Percentiles rank a stretch among this genome's conserved stretches.
phyloP scores from a whole-genome alignment of 1,140 invertebrate genomes.

The Conopomorpha cramerella region DNA sequence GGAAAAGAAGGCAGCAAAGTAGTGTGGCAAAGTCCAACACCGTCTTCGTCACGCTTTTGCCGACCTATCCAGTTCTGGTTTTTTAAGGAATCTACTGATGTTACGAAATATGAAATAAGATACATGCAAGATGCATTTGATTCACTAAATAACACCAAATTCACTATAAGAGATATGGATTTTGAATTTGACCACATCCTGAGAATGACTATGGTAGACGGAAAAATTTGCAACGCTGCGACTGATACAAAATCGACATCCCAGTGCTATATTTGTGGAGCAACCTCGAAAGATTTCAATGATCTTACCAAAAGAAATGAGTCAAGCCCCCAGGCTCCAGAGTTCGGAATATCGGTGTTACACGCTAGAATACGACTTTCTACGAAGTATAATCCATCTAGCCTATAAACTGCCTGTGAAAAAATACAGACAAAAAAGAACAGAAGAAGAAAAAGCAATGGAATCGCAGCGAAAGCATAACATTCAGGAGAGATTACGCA shows the following conservation, averaged over 20 bases:
- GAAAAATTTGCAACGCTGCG: constrained; percentile 26
- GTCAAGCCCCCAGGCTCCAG: constrained; percentile 9
- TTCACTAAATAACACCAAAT: neutral
- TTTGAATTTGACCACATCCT: constrained; percentile 1
- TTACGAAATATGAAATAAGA: constrained; percentile 16
- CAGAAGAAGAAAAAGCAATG: too few relatives aligned
- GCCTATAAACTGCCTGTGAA: constrained; percentile 21
- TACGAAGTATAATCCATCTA: constrained; percentile 23
- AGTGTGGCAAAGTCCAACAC: constrained; percentile 21
- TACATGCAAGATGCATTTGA: constrained; percentile 9
- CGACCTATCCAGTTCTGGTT: constrained; percentile 17
- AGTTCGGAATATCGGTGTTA: constrained; percentile 26
- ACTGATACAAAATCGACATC: constrained; percentile 17
- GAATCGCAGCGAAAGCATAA: too few relatives aligned
- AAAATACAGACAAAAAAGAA: too few relatives aligned
- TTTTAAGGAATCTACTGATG: constrained; percentile 14
- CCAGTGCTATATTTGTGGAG: constrained; percentile 31
- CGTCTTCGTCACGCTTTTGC: constrained; percentile 22
- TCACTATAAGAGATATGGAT: neutral
- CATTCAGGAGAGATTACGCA: neutral
- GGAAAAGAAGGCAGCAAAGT: constrained; percentile 11
- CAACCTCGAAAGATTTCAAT: constrained; percentile 30
- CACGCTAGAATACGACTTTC: constrained; percentile 35
- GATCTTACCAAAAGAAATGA: constrained; percentile 12
- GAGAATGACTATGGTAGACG: constrained; percentile 27